Conservation (phyloP, 2,113 vertebrate genomes). For the Sapayoa aenigma region DNA sequence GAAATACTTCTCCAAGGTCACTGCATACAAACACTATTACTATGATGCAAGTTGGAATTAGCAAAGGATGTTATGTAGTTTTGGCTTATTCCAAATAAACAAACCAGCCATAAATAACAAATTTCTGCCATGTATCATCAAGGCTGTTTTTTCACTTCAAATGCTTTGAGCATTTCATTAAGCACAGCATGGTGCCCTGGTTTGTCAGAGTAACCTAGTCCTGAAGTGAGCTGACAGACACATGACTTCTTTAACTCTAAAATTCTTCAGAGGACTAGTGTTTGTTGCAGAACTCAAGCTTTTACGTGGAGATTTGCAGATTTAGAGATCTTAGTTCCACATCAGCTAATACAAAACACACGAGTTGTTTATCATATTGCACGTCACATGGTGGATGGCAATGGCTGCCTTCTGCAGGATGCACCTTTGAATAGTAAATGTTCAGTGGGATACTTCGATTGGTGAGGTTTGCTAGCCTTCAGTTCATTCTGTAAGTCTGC, state of each 20-base stretch:
- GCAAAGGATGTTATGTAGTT: accelerated
- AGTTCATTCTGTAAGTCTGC: background rate
- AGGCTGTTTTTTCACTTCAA: background rate
- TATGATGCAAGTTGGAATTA: background rate
- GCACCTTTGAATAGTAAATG: background rate
- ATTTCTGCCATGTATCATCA: background rate
- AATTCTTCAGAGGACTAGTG: background rate
- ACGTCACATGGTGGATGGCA: background rate
- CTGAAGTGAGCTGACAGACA: background rate
- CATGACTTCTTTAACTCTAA: background rate
- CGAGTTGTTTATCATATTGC: background rate
- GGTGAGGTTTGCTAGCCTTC: background rate
- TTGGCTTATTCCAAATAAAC: background rate
- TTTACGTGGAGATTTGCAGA: background rate
- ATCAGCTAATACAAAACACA: background rate
- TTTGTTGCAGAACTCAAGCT: background rate
- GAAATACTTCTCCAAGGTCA: background rate
- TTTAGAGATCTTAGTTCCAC: background rate
- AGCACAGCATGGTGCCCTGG: background rate
- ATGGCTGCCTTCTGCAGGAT: background rate
- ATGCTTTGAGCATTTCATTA: background rate
- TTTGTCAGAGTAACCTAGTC: background rate
- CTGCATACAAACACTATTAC: background rate
- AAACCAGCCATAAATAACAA: background rate
- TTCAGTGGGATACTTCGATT: accelerated